Conservation (phyloP, 2,888 invertebrate species). For the Protonemura montana region DNA sequence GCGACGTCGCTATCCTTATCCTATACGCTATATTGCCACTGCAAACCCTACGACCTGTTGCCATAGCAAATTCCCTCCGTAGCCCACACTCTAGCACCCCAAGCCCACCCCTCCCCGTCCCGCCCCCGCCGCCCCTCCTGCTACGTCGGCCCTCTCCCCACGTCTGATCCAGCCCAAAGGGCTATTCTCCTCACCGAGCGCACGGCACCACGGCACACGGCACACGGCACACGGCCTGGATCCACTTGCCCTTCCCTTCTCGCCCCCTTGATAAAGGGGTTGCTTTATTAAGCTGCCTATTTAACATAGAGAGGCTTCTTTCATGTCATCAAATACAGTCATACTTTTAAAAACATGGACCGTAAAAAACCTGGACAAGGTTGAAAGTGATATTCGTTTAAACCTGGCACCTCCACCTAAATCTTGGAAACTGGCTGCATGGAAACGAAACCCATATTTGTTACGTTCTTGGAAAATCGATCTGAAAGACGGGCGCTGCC, state of each 20-base stretch:
- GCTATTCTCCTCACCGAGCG: background rate
- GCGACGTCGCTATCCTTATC: background rate
- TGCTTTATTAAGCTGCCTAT: constrained; percentile 41
- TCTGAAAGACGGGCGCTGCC: background rate
- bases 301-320: constrained; percentile 38
- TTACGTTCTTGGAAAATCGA: background rate
- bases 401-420: background rate
- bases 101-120: background rate
- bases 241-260: constrained; percentile 26
- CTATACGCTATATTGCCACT: background rate
- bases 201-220: background rate
- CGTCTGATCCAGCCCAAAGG: background rate
- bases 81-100: background rate
- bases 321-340: constrained; percentile 39
- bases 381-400: background rate
- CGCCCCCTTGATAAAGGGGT: constrained; percentile 36
- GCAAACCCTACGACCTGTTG: constrained; percentile 29
- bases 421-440: background rate
- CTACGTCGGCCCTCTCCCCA: background rate
- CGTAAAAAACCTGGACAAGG: background rate
- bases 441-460: background rate
- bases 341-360: constrained; percentile 25
- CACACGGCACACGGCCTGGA: background rate
- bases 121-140: background rate
- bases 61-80: constrained; percentile 20